Evolutionary conservation across 2,888 invertebrate genomes (phyloP), one percentile per base, ranked within the genome.

Genomic region (Nymphalis c-album): DNA sequence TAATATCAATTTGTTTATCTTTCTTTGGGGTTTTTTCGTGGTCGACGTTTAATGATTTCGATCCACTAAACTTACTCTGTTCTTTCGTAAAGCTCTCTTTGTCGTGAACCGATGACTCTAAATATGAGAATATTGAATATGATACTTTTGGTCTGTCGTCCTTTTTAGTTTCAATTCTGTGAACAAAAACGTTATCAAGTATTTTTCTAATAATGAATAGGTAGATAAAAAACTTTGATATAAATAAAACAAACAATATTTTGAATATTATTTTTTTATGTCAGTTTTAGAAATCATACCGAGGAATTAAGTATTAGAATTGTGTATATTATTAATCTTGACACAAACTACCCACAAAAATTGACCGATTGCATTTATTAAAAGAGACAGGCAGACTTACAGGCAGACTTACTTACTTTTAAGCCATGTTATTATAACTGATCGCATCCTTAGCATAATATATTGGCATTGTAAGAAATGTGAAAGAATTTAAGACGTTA

Each of bases 111-210:
- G 93, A 93, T 2, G 90, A 91, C 82, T 96, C 94, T 71, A 97
- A 83, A 72, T 96, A 96, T 75, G 97, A 95, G 78, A 97, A 97
- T 64, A 97, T 94, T 0, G 96, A 95, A 85, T 94, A 95, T 0
- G 95, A 94, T 0, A 94, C 91, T 78, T 95, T 95, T 55, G 94
- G 94, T n/a, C 93, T 92, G 26, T 88, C 87, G 60, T 86, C 85
- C 65, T 84, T 86, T 48, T 81, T 80, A 16, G 79, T 74, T 69
- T 93, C 91, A n/a, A 84, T 82, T 67, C 93, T 94, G 84, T 16
- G 35, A 66, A 70, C 35, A 20, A 20, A 50, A 71, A 60, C 50
- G 17, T 35, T 22, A 57, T 57, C 18, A 31, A 26, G 17, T 6
- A 16, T 16, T 16, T 20, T 47, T 22, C 17, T 60, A n/a, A 18